Conservation (phyloP, 2,113 vertebrate species). For the Actenoides hombroni region DNA sequence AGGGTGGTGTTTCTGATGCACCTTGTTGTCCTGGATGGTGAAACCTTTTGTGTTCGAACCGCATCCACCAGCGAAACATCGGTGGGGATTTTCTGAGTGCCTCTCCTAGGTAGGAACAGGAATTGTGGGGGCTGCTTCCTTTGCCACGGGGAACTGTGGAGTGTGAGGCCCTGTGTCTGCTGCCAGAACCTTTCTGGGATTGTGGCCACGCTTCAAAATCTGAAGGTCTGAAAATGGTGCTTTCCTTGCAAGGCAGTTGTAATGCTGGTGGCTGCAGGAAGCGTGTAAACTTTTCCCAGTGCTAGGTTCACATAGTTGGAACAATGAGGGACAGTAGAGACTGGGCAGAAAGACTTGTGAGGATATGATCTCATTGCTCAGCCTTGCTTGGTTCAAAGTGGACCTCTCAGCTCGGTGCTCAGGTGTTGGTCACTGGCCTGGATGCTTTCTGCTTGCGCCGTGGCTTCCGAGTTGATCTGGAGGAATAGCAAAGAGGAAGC, state of each 20-base stretch:
- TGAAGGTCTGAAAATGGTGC: background rate
- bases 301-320: background rate
- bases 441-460: background rate
- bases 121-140: background rate
- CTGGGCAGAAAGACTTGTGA: background rate
- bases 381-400: background rate
- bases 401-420: accelerated
- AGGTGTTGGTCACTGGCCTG: background rate
- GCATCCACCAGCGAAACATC: background rate
- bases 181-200: background rate
- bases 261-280: background rate
- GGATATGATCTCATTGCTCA: background rate
- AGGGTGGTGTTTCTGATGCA: background rate
- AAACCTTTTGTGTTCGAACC: background rate
- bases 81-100: background rate
- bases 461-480: background rate
- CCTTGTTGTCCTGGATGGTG: background rate
- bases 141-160: background rate
- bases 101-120: background rate
- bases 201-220: background rate
- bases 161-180: background rate
- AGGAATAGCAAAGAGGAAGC: background rate
- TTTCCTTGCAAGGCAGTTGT: background rate
- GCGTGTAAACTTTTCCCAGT: background rate
- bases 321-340: background rate